phyloP scores from a whole-genome alignment of 2,888 invertebrate species.

The Cybosia mesomella region DNA sequence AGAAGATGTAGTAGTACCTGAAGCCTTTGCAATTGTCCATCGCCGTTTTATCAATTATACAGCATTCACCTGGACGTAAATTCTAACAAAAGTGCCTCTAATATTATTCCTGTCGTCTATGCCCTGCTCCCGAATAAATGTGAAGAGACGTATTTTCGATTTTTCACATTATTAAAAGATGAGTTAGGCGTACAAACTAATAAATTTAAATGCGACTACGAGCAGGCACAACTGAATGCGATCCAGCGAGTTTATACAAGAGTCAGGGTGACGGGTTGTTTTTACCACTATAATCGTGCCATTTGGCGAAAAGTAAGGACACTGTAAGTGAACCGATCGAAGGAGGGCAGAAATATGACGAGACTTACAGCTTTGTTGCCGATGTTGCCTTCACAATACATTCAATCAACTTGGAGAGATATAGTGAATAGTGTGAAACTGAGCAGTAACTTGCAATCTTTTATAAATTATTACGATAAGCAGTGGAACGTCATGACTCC shows the following conservation, averaged over 20 bases:
- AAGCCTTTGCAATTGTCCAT: slow-evolving; percentile 10
- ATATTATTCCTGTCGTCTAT: slow-evolving; percentile 6
- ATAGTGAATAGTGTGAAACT: slow-evolving; percentile 14
- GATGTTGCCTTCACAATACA: slow-evolving; percentile 15
- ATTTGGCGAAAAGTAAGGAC: neutral
- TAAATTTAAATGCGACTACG: slow-evolving; percentile 14
- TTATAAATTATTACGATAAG: slow-evolving; percentile 11
- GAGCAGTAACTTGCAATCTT: slow-evolving; percentile 4
- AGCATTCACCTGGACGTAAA: slow-evolving; percentile 9
- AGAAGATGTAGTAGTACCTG: slow-evolving; percentile 6
- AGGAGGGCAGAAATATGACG: neutral
- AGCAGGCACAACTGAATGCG: slow-evolving; percentile 11
- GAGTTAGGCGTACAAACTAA: slow-evolving; percentile 9
- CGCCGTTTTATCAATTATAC: slow-evolving; percentile 17
- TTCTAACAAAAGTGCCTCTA: neutral
- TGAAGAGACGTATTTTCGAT: slow-evolving; percentile 12
- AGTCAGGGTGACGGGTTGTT: neutral
- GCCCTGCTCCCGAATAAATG: slow-evolving; percentile 14
- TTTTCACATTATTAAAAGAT: slow-evolving; percentile 17
- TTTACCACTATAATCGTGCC: too few species aligned
- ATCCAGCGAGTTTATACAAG: slow-evolving; percentile 13
- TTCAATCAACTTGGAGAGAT: slow-evolving; percentile 11
- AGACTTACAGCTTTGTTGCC: slow-evolving; percentile 13
- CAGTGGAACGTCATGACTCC: slow-evolving; percentile 7
- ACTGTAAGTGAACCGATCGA: neutral